Conservation (phyloP, 2,888 invertebrate genomes). For the Acleris sparsana region DNA sequence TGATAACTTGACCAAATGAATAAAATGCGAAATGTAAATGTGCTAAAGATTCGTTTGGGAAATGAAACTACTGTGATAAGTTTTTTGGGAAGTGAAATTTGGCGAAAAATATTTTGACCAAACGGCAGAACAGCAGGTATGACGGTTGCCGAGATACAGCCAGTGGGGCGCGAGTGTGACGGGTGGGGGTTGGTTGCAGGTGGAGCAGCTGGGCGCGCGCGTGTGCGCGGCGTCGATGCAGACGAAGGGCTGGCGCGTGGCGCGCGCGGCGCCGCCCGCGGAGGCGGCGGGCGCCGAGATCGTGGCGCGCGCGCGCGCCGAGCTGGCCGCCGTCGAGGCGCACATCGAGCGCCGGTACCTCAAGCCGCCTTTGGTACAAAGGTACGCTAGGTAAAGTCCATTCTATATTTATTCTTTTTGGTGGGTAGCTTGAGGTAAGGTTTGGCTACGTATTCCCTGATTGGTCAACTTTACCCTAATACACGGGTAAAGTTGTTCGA, state of each 20-base stretch:
- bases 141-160: too few relatives aligned
- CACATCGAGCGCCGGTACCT: slow-evolving; percentile 97
- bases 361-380: slow-evolving; percentile 93
- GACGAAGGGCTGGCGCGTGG: slow-evolving; percentile 87
- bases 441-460: not conserved
- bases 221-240: slow-evolving; percentile 95
- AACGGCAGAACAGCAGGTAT: too few relatives aligned
- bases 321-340: slow-evolving; percentile 92
- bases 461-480: not conserved
- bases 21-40: too few relatives aligned
- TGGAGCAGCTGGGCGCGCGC: slow-evolving; percentile 94
- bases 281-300: slow-evolving; percentile 83
- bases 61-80: too few relatives aligned
- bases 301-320: slow-evolving; percentile 85
- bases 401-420: slow-evolving; percentile 31
- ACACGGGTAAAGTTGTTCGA: not conserved
- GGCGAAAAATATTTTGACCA: too few relatives aligned
- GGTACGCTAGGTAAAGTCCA: slow-evolving; percentile 74
- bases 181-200: too few relatives aligned
- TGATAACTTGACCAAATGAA: too few relatives aligned
- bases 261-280: slow-evolving; percentile 66
- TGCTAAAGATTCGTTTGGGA: too few relatives aligned
- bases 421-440: slow-evolving; percentile 26
- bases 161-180: too few relatives aligned
- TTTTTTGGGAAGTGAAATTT: too few relatives aligned